Percentiles rank a stretch among this genome's conserved stretches.
These are phyloP conservation scores for Potamarius usumacintae DNA, from an alignment of 2,113 vertebrate species.

Conservation along the genomic window DNA sequence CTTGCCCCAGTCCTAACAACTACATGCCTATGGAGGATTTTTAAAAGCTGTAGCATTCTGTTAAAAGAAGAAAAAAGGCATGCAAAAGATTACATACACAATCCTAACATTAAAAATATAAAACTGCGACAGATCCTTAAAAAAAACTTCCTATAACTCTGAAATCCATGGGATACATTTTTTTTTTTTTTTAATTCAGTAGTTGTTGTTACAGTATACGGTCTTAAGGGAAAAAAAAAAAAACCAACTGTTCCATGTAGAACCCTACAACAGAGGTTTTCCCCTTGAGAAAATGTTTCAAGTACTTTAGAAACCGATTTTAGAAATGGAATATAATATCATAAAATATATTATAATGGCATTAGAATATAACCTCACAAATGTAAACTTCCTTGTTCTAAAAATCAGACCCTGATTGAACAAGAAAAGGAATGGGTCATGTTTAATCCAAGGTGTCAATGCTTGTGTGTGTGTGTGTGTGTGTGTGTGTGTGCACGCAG, in stretches of 20 bases:
- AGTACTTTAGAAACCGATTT: not conserved
- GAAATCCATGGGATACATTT: too few relatives aligned
- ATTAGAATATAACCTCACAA: not conserved
- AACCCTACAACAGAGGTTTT: not conserved
- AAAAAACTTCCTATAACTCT: not conserved
- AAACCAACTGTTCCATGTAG: not conserved
- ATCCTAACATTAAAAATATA: not conserved
- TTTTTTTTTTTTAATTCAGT: too few relatives aligned
- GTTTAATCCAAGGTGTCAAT: not conserved
- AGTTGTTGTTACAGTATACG: not conserved
- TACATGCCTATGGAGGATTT: not conserved
- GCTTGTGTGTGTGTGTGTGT: not conserved
- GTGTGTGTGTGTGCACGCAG: constrained; percentile 65
- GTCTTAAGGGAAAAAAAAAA: not conserved
- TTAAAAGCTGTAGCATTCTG: not conserved
- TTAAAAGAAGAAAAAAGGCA: not conserved
- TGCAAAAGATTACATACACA: not conserved
- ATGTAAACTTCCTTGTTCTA: not conserved
- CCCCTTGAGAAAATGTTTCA: not conserved
- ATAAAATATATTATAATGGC: not conserved
- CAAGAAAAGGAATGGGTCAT: not conserved
- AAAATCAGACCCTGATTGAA: too few relatives aligned
- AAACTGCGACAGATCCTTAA: not conserved
- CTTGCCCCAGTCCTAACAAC: not conserved
- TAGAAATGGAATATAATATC: not conserved